Evolutionary conservation across 2,113 vertebrate species (phyloP).

Genomic region (Gavia stellata): DNA sequence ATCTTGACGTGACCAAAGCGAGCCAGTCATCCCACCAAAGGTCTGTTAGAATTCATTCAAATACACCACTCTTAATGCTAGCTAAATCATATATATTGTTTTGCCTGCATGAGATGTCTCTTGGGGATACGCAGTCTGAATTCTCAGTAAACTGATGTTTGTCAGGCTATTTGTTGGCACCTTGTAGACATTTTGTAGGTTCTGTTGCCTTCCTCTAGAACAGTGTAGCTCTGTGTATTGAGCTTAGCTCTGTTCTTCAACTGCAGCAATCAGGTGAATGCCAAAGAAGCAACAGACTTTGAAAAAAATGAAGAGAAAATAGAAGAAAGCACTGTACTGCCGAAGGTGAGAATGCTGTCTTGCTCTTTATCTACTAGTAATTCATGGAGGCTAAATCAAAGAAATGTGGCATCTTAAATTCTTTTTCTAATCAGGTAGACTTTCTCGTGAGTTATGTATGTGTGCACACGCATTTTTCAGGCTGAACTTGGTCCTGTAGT

Average conservation of each 20-base stretch:
- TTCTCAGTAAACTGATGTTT: not conserved
- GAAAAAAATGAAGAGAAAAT: not conserved
- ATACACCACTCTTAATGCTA: not conserved
- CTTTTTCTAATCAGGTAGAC: not conserved
- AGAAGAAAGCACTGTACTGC: not conserved
- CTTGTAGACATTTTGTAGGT: not conserved
- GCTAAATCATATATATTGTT: accelerated
- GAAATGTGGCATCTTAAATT: not conserved
- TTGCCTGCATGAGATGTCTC: not conserved
- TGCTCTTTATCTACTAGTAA: not conserved
- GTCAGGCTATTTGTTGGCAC: not conserved
- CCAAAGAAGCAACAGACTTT: not conserved
- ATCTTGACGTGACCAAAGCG: not conserved
- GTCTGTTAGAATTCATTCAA: slow-evolving; percentile 16
- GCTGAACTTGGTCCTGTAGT: not conserved
- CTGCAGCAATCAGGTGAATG: slow-evolving; percentile 6
- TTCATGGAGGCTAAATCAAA: not conserved
- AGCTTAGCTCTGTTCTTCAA: not conserved
- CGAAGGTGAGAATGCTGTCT: slow-evolving; percentile 45
- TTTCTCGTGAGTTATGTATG: not conserved
- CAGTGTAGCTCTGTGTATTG: not conserved
- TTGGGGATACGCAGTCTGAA: not conserved
- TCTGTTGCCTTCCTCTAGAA: not conserved
- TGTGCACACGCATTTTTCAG: accelerated
- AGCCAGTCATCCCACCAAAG: not conserved